Evolutionary conservation across 2,888 invertebrate species (phyloP), one percentile per base, ranked within the genome.

Genomic region (Melanostoma mellinum): DNA sequence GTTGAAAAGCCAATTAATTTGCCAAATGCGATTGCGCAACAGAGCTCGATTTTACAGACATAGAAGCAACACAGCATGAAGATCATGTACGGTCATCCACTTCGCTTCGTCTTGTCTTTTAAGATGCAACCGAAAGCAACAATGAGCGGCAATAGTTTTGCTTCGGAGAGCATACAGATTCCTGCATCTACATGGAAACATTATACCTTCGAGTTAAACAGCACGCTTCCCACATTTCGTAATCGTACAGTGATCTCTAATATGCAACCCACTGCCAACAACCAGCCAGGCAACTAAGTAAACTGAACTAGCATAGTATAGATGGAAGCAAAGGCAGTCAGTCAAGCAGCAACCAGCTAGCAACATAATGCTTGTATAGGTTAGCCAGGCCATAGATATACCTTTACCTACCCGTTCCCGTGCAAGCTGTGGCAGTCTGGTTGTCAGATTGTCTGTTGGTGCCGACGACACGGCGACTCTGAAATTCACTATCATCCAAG

Each of bases 141-240:
- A 33, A 46, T 4, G 9, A 56, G 63, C 4, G 68, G 6, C 52
- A 5, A 46, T 5, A 9, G 30, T 30, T 9, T 9, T 6, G 33
- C 33, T 30, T 56, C 8, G 53, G 36, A 52, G 30, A n/a, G 65
- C 38, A 67, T 40, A 71, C 35, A 71, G 50, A 76, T 76, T 71
- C 53, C 35, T 76, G 53, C 36, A 63, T 81, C 61, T 50, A 32
- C 50, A 50, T 63, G 20, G 50, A 63, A 63, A 63, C 38, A 36
- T 63, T 50, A 63, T 63, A 63, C 38, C 20, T 46, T 38, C n/a
- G n/a, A 50, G 42, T 46, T 52, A 30, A n/a, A 32, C 50, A 77
- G 63, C 76, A 67, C 67, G 77, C 77, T 82, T 82, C 81, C 81
- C 77, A 82, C 75, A 80, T 80, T 80, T 80, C 80, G 80, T 80